phyloP scores from a whole-genome alignment of 2,888 invertebrate genomes.

The Philhelius pedissequus region DNA sequence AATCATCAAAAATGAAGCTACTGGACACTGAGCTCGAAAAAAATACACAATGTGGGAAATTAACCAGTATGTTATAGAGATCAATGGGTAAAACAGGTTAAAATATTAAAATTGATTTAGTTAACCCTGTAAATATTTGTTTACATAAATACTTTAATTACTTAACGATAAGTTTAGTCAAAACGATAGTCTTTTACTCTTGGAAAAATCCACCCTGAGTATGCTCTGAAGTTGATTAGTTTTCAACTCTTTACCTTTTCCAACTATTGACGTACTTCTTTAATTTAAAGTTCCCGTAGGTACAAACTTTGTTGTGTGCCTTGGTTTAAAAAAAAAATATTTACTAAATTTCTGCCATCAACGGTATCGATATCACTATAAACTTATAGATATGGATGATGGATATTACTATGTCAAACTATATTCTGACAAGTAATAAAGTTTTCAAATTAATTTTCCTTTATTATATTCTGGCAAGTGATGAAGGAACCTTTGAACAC shows the following conservation, averaged over 20 bases:
- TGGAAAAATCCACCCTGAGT: background rate
- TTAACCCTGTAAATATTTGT: too few species aligned
- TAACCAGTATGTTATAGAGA: too few species aligned
- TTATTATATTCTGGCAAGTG: constrained; percentile 6
- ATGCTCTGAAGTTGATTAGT: background rate
- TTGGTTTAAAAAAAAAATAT: background rate
- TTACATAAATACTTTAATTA: too few species aligned
- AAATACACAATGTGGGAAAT: too few species aligned
- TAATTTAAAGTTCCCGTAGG: background rate
- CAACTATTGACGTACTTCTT: background rate
- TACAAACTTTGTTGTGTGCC: background rate
- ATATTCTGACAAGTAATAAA: background rate
- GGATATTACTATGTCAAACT: background rate
- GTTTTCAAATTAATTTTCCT: constrained; percentile 33
- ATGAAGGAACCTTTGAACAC: constrained; percentile 9
- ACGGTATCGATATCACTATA: background rate
- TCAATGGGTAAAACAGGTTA: too few species aligned
- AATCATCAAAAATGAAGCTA: too few species aligned
- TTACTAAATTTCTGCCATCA: background rate
- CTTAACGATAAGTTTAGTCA: background rate
- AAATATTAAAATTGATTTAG: too few species aligned
- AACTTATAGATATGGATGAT: background rate
- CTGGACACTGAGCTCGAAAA: too few species aligned
- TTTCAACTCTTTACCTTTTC: background rate
- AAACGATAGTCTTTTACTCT: background rate